Percentiles rank a stretch among this genome's conserved stretches.
Conservation (phyloP, 1,140 invertebrate genomes). For the Harpegnathos saltator region DNA sequence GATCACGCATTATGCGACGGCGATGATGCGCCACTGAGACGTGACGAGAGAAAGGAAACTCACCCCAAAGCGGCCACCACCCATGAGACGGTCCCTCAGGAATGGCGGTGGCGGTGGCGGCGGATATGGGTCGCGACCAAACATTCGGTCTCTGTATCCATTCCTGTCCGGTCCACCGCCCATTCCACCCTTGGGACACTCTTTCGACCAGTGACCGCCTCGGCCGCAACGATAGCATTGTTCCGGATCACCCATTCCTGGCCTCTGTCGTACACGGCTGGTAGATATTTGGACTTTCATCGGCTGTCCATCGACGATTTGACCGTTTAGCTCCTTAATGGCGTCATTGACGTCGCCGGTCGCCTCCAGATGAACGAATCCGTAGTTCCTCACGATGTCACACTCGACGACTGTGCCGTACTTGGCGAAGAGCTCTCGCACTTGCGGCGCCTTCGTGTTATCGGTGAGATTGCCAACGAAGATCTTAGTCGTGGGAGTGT, state of each 20-base stretch:
- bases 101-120: constrained; percentile 94
- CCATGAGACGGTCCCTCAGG: constrained; percentile 94
- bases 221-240: constrained; percentile 97
- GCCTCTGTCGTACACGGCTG: constrained; percentile 95
- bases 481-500: constrained; percentile 95
- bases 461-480: constrained; percentile 96
- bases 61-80: constrained; percentile 91
- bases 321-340: constrained; percentile 94
- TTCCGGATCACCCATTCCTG: constrained; percentile 97
- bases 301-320: constrained; percentile 93
- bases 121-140: constrained; percentile 93
- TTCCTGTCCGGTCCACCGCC: constrained; percentile 90
- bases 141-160: constrained; percentile 93
- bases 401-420: constrained; percentile 95
- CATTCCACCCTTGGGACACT: constrained; percentile 92
- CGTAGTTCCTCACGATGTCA: constrained; percentile 96
- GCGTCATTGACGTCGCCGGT: constrained; percentile 93
- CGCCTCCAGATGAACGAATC: constrained; percentile 95
- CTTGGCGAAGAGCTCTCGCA: constrained; percentile 94
- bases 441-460: constrained; percentile 94
- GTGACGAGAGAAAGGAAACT: constrained; percentile 79
- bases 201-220: constrained; percentile 97
- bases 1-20: too few relatives aligned
- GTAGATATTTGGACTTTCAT: constrained; percentile 96
- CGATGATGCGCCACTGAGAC: not conserved